Percentiles rank a stretch among this genome's conserved stretches.
Evolutionary conservation across 2,888 invertebrate genomes (phyloP).

Genomic region (Venustoraphidia nigricollis): DNA sequence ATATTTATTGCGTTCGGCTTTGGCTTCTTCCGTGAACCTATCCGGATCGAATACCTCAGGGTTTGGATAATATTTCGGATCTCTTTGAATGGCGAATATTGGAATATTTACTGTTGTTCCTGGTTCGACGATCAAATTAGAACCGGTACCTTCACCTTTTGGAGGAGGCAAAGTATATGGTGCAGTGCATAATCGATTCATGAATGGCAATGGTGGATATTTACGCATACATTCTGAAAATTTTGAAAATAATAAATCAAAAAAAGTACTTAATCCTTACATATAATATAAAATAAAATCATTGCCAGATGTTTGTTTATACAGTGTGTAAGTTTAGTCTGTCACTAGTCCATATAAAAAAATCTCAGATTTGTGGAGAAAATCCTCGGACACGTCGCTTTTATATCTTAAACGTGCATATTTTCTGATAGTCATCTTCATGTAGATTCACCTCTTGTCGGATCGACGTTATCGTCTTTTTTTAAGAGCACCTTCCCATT

Average conservation of each 20-base stretch:
- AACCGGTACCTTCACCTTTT: conserved; percentile 9
- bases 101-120: neutral
- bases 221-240: conserved; percentile 18
- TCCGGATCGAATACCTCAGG: neutral
- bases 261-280: neutral
- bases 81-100: neutral
- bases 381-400: no score
- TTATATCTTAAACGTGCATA: no score
- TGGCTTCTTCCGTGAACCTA: neutral
- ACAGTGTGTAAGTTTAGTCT: no score
- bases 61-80: conserved; percentile 2
- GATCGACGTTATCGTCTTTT: no score
- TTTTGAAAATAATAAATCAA: conserved; percentile 3
- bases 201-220: conserved; percentile 18
- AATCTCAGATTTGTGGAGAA: no score
- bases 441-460: no score
- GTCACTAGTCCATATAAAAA: no score
- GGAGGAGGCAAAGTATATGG: conserved; percentile 13
- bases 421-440: no score
- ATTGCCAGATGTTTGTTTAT: neutral
- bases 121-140: neutral
- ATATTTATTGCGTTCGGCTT: no score
- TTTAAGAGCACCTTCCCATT: no score
- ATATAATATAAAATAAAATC: neutral
- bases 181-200: conserved; percentile 16